These are phyloP conservation scores for Uromys caudimaculatus DNA, from an alignment of 2,797 vertebrate species.

Conservation along the genomic window DNA sequence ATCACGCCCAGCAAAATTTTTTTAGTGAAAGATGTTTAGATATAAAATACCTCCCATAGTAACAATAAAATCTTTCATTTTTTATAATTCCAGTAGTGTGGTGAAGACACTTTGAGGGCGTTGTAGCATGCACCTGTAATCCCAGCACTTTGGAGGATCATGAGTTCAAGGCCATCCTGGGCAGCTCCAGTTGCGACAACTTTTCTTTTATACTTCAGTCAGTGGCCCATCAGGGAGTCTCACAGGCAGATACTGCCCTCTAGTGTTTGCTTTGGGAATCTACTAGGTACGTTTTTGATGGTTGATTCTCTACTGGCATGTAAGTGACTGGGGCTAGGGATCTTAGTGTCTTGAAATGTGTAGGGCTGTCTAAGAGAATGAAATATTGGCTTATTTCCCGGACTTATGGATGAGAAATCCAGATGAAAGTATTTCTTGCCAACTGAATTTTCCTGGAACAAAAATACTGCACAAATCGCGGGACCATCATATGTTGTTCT, in stretches of 20 bases:
- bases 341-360: neutral
- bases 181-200: neutral
- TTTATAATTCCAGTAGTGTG: neutral
- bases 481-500: neutral
- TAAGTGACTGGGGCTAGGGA: neutral
- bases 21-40: neutral
- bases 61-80: neutral
- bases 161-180: neutral
- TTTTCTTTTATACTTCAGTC: neutral
- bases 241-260: conserved; percentile 60
- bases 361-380: neutral
- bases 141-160: neutral
- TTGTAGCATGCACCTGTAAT: neutral
- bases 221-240: neutral
- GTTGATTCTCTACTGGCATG: neutral
- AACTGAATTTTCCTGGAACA: conserved; percentile 43
- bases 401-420: neutral
- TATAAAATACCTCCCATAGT: neutral
- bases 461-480: neutral
- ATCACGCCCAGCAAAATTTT: neutral
- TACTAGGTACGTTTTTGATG: neutral
- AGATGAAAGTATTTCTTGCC: neutral
- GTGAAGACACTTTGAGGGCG: neutral
- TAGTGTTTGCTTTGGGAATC: conserved; percentile 48
- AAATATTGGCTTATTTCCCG: neutral